Conservation (phyloP, 30 jellyfish, hydroid and myxozoan genomes). For the Sanderia malayensis region DNA sequence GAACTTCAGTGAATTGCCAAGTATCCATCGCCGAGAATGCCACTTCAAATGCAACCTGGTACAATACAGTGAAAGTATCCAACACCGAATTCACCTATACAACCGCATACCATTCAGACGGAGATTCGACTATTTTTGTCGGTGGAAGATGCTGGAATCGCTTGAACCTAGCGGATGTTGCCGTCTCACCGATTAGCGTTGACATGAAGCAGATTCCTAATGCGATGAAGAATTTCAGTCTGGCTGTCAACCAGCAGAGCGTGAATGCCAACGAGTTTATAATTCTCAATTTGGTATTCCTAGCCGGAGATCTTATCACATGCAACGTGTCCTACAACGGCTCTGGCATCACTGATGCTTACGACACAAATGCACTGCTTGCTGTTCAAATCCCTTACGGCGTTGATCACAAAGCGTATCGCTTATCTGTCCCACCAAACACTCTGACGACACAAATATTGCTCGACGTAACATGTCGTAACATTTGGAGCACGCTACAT, state of each 20-base stretch:
- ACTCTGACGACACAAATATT: constrained; percentile 7
- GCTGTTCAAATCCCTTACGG: constrained; percentile 3
- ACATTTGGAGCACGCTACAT: constrained; percentile 13
- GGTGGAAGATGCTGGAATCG: constrained; percentile 53
- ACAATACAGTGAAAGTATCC: neutral
- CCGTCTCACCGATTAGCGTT: neutral
- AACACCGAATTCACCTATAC: constrained; percentile 7
- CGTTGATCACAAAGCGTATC: constrained; percentile 6
- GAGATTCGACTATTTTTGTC: constrained; percentile 19
- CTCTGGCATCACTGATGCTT: constrained; percentile 12
- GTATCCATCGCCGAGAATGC: constrained; percentile 23
- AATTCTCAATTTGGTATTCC: constrained; percentile 5
- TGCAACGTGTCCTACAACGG: constrained; percentile 39
- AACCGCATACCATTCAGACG: constrained; percentile 15
- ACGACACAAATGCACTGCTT: constrained; percentile 3
- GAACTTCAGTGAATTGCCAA: constrained; percentile 29
- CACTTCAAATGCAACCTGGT: neutral
- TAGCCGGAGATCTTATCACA: constrained; percentile 33
- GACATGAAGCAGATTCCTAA: constrained; percentile 32
- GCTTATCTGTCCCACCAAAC: constrained; percentile 3
- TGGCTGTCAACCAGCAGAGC: constrained; percentile 21
- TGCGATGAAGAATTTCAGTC: constrained; percentile 8
- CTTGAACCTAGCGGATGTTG: constrained; percentile 24
- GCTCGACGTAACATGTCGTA: constrained; percentile 14
- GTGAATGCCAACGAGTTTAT: constrained; percentile 20